Evolutionary conservation across 1,140 invertebrate species (phyloP).

Genomic region (Meloidogyne floridensis): DNA sequence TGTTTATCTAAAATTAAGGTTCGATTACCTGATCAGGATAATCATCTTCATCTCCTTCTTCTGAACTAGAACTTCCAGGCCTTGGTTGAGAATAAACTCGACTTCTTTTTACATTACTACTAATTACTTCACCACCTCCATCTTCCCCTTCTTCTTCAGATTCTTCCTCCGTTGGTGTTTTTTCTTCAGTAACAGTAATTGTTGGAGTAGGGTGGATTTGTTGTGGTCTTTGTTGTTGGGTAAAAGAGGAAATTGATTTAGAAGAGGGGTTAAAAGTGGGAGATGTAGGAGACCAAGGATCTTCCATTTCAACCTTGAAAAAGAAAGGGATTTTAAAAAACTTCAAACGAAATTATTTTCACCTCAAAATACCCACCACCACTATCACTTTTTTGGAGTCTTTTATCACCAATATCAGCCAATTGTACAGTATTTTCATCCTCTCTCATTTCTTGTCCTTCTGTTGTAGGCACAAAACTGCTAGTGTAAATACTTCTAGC

Average conservation of each 20-base stretch:
- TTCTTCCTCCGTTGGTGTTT: conserved; percentile 41
- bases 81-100: conserved; percentile 34
- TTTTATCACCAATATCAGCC: not conserved
- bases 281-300: conserved; percentile 51
- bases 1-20: too few relatives aligned
- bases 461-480: conserved; percentile 10
- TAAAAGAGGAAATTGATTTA: conserved; percentile 17
- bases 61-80: conserved; percentile 12
- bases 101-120: not conserved
- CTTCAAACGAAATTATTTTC: not conserved
- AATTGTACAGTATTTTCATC: conserved; percentile 5
- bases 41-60: conserved; percentile 58
- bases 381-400: conserved; percentile 5
- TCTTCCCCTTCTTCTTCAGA: conserved; percentile 43
- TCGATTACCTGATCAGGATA: conserved; percentile 57
- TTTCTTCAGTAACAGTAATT: conserved; percentile 42
- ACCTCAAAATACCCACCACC: conserved; percentile 8
- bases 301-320: conserved; percentile 56
- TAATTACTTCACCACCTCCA: conserved; percentile 28
- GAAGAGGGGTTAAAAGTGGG: not conserved
- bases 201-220: conserved; percentile 22
- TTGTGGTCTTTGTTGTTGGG: conserved; percentile 14
- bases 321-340: too few relatives aligned
- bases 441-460: not conserved
- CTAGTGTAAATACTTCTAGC: conserved; percentile 22